A percentile compares a stretch with the other conserved stretches of the same genome.
phyloP scores from a whole-genome alignment of 2,797 vertebrate species.

The Sebastes vulpes region DNA sequence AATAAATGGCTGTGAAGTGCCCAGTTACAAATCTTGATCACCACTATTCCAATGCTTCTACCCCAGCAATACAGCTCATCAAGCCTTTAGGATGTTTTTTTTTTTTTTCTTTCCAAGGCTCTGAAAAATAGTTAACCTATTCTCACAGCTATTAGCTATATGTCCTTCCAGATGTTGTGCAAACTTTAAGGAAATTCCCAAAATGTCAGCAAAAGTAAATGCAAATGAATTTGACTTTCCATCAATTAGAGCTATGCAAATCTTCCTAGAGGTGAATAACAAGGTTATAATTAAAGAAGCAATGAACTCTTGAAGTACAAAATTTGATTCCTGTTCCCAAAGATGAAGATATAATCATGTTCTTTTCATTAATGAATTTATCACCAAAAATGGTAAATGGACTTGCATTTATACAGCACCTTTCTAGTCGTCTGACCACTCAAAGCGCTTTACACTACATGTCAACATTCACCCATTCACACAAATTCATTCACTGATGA shows the following conservation, averaged over 20 bases:
- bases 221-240: not conserved
- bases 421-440: not conserved
- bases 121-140: not conserved
- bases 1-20: slow-evolving; percentile 76
- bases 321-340: not conserved
- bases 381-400: not conserved
- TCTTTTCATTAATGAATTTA: not conserved
- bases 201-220: not conserved
- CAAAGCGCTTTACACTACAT: not conserved
- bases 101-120: not conserved
- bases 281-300: not conserved
- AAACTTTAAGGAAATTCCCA: not conserved
- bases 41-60: slow-evolving; percentile 4
- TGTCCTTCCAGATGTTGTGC: not conserved
- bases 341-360: not conserved
- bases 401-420: not conserved
- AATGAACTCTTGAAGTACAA: not conserved
- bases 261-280: not conserved
- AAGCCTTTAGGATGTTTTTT: not conserved
- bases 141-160: not conserved
- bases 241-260: not conserved
- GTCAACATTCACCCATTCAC: not conserved
- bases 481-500: not conserved
- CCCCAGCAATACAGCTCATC: not conserved
- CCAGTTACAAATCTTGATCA: slow-evolving; percentile 47